Conservation (phyloP, 2,797 vertebrate genomes). For the Peromyscus melanophrys region DNA sequence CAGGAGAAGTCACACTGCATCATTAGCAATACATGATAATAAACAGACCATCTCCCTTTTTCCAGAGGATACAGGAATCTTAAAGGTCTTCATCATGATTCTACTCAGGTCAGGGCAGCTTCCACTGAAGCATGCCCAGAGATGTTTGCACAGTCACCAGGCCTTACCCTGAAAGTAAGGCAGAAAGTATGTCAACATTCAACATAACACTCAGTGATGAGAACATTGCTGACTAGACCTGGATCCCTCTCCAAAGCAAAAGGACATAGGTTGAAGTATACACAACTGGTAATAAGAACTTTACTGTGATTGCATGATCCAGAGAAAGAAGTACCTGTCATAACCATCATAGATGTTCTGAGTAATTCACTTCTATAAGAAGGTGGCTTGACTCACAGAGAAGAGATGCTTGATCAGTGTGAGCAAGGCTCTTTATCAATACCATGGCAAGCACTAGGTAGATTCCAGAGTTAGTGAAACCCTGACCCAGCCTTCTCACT, state of each 20-base stretch:
- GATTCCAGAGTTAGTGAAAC: background rate
- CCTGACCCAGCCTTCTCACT: fast-evolving
- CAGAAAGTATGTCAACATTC: background rate
- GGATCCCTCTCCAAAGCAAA: background rate
- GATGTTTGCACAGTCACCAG: background rate
- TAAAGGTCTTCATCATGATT: background rate
- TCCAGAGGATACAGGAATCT: background rate
- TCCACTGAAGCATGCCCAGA: background rate
- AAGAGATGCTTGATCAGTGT: background rate
- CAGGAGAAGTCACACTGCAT: background rate
- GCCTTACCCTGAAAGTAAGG: background rate
- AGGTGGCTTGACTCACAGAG: background rate
- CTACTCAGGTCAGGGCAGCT: background rate
- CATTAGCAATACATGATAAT: background rate
- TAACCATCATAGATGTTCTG: background rate
- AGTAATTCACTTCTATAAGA: background rate
- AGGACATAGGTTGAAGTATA: background rate
- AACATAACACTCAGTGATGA: fast-evolving
- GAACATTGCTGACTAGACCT: background rate
- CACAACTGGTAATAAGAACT: background rate
- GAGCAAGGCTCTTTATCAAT: background rate
- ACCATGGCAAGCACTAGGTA: background rate
- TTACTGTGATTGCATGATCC: background rate
- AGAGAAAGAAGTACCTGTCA: background rate
- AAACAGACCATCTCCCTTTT: background rate